Base-by-base conservation (phyloP, 2,888 invertebrate genomes). In the Malthinus seriepunctatus region DNA sequence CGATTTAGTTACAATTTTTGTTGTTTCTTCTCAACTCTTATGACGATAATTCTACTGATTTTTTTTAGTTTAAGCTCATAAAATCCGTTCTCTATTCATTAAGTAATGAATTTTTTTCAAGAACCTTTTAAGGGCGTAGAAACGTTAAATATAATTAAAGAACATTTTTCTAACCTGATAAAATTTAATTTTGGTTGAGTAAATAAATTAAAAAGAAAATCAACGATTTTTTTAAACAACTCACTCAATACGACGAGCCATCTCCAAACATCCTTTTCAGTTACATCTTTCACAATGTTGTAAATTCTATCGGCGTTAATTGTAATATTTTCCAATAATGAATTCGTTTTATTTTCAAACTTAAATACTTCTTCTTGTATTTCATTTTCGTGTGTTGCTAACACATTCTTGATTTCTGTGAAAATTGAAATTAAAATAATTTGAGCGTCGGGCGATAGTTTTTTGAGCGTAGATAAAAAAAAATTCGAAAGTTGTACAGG, bases 211-310 rank as follows among this genome's bases (percentile, higher is more conserved):
- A 39, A 9, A 5, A 4, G 1, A 15, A 42, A 23, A 23, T 23
- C 5, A 23, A n/a, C n/a, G n/a, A 3, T 9, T 35, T n/a, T 3
- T 49, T 44, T 32, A 2, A 23, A 56, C 52, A 33, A 68, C 80
- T 76, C 76, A 88, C 89, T 84, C 63, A 88, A 72, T 72, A 87
- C 84, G 38, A 82, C 69, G 44, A 83, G 76, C 88, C 89, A 88
- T 65, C 88, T 80, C 80, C 83, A 84, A 67, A 84, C 79, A 70
- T 89, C 88, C 69, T 86, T 83, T 53, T 78, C 78, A 63, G 82
- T 82, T 44, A 86, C 67, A 71, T 81, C 76, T 67, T 82, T 77
- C 66, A 82, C 71, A 62, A 82, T 73, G 32, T 77, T 60, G 63
- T 81, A 79, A 14, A 81, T 69, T 62, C 78, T 56, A 53, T 67